phyloP scores from a whole-genome alignment of 2,113 vertebrate genomes.

The Myodes glareolus region DNA sequence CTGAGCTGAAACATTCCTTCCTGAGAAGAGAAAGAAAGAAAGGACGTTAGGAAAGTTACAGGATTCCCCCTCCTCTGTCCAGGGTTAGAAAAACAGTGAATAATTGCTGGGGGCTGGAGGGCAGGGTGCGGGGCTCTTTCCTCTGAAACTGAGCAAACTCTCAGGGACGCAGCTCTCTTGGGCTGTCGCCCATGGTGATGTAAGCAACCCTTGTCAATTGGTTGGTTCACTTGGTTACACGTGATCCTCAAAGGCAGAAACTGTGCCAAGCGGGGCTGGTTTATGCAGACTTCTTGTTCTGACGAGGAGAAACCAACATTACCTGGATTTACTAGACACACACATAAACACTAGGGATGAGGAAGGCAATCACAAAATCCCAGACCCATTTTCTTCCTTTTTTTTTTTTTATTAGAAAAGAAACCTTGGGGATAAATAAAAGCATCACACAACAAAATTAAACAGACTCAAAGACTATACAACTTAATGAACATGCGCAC shows the following conservation, averaged over 20 bases:
- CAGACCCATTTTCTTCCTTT: background rate
- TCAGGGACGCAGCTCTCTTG: background rate
- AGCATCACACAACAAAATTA: background rate
- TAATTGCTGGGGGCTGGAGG: background rate
- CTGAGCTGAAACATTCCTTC: background rate
- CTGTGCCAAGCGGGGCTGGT: background rate
- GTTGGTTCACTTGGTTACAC: background rate
- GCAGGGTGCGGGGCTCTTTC: too few relatives aligned
- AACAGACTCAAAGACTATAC: background rate
- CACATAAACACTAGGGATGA: background rate
- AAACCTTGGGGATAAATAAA: background rate
- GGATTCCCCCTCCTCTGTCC: too few relatives aligned
- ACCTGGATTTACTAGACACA: background rate
- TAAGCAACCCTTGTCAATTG: background rate
- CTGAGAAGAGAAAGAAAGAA: background rate
- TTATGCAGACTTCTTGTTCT: background rate
- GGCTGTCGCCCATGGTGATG: background rate
- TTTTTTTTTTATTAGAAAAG: background rate
- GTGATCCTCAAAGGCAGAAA: background rate
- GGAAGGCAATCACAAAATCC: background rate
- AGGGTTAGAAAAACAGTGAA: background rate
- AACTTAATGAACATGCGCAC: too few relatives aligned
- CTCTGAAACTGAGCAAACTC: background rate
- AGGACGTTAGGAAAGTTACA: background rate
- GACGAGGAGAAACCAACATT: background rate